Evolutionary conservation across 2,797 vertebrate species (phyloP).

Genomic region (Dromococcyx pavoninus): DNA sequence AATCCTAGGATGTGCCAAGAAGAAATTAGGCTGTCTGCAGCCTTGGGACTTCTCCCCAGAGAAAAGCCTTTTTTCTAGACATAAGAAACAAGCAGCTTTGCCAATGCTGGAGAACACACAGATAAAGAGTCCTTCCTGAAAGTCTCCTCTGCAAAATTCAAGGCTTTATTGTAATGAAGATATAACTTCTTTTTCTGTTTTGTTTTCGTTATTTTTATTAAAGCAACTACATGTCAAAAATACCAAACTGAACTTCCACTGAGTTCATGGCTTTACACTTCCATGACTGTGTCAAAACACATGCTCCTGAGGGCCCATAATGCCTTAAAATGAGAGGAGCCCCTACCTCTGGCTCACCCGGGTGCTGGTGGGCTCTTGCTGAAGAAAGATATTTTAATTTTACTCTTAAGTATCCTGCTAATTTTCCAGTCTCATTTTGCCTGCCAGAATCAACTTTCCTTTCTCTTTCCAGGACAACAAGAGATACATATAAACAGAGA

Average conservation of each 20-base stretch:
- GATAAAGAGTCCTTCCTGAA: constrained; percentile 24
- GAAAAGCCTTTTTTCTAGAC: neutral
- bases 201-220: neutral
- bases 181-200: neutral
- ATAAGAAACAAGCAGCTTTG: constrained; percentile 23
- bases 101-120: neutral
- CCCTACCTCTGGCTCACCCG: neutral
- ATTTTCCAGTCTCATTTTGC: constrained; percentile 6
- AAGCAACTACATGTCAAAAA: neutral
- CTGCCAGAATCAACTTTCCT: neutral
- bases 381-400: neutral
- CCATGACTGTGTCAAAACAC: neutral
- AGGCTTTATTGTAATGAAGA: constrained; percentile 12
- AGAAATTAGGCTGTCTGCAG: constrained; percentile 70
- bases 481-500: neutral
- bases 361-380: neutral
- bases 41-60: constrained; percentile 7
- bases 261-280: neutral
- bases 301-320: neutral
- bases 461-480: neutral
- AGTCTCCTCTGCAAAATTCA: neutral
- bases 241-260: neutral
- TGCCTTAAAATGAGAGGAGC: neutral
- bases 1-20: constrained; percentile 56
- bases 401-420: neutral